These are phyloP conservation scores for Myotis lucifugus DNA, from an alignment of 2,113 vertebrate genomes.

Conservation along the genomic window DNA sequence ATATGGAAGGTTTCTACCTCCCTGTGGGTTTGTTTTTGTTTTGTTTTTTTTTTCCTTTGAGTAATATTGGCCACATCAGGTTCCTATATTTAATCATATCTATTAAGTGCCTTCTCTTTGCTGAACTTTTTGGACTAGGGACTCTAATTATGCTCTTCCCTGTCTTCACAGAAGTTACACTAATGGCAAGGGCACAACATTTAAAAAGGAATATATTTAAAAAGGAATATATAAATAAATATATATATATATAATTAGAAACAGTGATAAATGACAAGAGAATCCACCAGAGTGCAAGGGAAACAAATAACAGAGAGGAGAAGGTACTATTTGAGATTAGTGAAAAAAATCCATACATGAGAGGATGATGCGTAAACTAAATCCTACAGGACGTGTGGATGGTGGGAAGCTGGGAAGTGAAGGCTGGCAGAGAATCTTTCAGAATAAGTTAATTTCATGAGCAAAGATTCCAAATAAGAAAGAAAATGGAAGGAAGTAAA, in stretches of 20 bases:
- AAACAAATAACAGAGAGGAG: background rate
- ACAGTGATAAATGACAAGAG: background rate
- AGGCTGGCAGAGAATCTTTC: background rate
- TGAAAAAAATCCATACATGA: background rate
- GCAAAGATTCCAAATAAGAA: background rate
- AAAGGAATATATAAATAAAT: background rate
- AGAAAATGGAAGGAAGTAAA: background rate
- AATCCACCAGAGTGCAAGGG: background rate
- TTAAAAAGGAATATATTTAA: background rate
- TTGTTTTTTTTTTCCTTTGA: background rate
- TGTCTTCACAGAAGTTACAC: background rate
- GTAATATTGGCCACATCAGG: background rate
- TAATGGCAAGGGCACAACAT: background rate
- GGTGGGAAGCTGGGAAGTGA: background rate
- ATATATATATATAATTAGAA: background rate
- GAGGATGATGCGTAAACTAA: background rate
- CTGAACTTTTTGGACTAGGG: background rate
- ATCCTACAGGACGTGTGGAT: fast-evolving
- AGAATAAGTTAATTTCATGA: background rate
- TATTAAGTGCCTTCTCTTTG: background rate
- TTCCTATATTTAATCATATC: background rate
- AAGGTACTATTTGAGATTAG: background rate
- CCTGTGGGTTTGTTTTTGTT: background rate
- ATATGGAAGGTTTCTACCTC: background rate
- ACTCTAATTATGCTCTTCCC: background rate